Percentiles rank a stretch among this genome's conserved stretches.
These are phyloP conservation scores for Gerris lacustris DNA, from an alignment of 2,888 invertebrate genomes.

Conservation along the genomic window DNA sequence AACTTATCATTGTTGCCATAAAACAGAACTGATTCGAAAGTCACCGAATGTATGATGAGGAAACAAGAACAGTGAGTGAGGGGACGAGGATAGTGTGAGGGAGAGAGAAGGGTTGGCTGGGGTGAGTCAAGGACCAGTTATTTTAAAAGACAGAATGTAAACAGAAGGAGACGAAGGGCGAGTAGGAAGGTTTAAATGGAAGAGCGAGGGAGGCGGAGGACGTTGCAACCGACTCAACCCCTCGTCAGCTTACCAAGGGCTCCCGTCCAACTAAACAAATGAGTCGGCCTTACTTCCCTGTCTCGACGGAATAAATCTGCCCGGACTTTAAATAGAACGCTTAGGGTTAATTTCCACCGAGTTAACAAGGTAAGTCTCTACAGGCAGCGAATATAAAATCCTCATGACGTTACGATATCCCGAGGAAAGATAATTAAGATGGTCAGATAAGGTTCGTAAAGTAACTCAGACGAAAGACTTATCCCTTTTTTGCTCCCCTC, in stretches of 20 bases:
- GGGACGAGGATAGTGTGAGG: background rate
- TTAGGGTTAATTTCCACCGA: background rate
- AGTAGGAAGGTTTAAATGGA: background rate
- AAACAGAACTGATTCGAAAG: too few species aligned
- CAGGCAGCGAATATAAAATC: too few species aligned
- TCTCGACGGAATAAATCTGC: slow-evolving; percentile 1
- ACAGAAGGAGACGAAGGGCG: background rate
- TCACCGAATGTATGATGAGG: too few species aligned
- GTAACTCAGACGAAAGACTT: too few species aligned
- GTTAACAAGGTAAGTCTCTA: too few species aligned
- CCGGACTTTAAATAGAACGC: background rate
- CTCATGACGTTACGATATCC: too few species aligned
- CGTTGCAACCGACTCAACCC: too few species aligned
- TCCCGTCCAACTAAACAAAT: background rate
- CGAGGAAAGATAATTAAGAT: too few species aligned
- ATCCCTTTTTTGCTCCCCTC: too few species aligned
- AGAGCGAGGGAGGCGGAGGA: background rate
- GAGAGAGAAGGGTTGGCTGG: background rate
- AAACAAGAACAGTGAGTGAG: background rate
- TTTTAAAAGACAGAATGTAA: background rate
- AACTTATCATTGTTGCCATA: too few species aligned
- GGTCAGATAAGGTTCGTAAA: too few species aligned
- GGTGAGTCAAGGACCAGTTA: background rate
- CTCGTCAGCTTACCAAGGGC: too few species aligned
- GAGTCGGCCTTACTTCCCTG: background rate